These are phyloP conservation scores for Drosophila malerkotliana DNA, from an alignment of 1,140 invertebrate species.

Conservation along the genomic window DNA sequence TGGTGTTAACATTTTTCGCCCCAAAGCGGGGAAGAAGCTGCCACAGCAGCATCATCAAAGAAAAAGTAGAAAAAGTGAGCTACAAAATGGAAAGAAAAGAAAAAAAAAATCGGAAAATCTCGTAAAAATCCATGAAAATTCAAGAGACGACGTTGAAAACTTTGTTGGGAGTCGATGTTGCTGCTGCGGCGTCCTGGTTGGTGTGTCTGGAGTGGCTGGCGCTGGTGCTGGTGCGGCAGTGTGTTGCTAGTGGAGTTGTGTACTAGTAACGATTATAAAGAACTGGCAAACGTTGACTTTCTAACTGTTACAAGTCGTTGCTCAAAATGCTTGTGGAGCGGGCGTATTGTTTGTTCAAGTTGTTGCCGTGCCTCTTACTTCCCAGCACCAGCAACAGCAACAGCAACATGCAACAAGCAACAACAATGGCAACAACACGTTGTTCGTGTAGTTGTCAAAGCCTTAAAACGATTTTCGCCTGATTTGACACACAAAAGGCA, in stretches of 20 bases:
- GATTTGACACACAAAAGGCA: constrained; percentile 69
- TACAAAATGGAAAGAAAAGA: constrained; percentile 9
- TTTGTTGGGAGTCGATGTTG: constrained; percentile 9
- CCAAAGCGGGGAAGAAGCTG: constrained; percentile 47
- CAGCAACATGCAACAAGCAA: constrained; percentile 51
- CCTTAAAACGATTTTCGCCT: constrained; percentile 79
- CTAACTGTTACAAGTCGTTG: constrained; percentile 74
- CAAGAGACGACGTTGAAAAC: constrained; percentile 68
- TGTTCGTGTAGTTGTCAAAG: constrained; percentile 71
- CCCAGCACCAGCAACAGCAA: constrained; percentile 11
- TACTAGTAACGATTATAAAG: constrained; percentile 36
- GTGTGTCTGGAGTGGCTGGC: constrained; percentile 21
- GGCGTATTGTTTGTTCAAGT: constrained; percentile 69
- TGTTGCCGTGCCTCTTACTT: constrained; percentile 52
- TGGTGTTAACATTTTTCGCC: constrained; percentile 79
- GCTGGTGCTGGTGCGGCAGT: constrained; percentile 19
- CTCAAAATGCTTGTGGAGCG: constrained; percentile 69
- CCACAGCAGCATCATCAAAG: constrained; percentile 35
- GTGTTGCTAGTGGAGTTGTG: constrained; percentile 22
- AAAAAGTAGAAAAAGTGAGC: constrained; percentile 41
- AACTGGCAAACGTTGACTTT: constrained; percentile 66
- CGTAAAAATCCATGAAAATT: constrained; percentile 81
- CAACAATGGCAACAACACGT: constrained; percentile 50
- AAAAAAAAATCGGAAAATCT: constrained; percentile 49
- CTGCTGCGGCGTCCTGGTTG: constrained; percentile 11